Evolutionary conservation across 2,888 invertebrate genomes (phyloP).

Genomic region (Troides helena): DNA sequence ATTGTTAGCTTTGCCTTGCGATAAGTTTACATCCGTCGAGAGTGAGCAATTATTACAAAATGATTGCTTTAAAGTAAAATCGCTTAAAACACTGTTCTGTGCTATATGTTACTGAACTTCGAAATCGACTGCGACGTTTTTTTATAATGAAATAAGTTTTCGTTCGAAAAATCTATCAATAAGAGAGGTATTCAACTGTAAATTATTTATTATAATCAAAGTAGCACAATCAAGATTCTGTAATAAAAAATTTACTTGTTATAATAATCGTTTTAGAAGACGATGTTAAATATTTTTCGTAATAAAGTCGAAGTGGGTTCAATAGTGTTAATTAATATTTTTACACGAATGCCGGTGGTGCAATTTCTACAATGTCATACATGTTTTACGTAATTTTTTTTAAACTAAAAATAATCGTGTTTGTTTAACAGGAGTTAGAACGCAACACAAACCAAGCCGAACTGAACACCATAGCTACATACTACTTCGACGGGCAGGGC

Average conservation of each 20-base stretch:
- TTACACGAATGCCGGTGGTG: too few species aligned
- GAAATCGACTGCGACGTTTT: slow-evolving; percentile 4
- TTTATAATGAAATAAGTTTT: slow-evolving; percentile 6
- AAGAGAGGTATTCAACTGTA: not conserved
- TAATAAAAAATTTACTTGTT: too few species aligned
- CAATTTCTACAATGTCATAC: too few species aligned
- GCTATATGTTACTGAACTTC: slow-evolving; percentile 22
- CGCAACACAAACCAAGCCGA: slow-evolving; percentile 90
- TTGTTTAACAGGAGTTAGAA: slow-evolving; percentile 82
- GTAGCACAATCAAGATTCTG: too few species aligned
- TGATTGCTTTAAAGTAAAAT: slow-evolving; percentile 18
- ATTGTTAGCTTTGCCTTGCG: slow-evolving; percentile 23
- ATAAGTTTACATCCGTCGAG: slow-evolving; percentile 17
- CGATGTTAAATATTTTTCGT: too few species aligned
- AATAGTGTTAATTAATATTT: not conserved
- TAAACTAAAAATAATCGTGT: too few species aligned
- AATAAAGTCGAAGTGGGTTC: too few species aligned
- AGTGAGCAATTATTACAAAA: slow-evolving; percentile 24
- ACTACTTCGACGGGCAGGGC: slow-evolving; percentile 99
- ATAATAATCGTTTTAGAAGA: too few species aligned
- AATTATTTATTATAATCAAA: too few species aligned
- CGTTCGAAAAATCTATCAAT: not conserved
- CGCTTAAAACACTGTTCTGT: slow-evolving; percentile 15
- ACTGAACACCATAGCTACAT: slow-evolving; percentile 94
- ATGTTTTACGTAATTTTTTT: too few species aligned